Evolutionary conservation across 2,888 invertebrate genomes (phyloP), one percentile per base, ranked within the genome.

Genomic region (Rhagophthalmus giganteus): DNA sequence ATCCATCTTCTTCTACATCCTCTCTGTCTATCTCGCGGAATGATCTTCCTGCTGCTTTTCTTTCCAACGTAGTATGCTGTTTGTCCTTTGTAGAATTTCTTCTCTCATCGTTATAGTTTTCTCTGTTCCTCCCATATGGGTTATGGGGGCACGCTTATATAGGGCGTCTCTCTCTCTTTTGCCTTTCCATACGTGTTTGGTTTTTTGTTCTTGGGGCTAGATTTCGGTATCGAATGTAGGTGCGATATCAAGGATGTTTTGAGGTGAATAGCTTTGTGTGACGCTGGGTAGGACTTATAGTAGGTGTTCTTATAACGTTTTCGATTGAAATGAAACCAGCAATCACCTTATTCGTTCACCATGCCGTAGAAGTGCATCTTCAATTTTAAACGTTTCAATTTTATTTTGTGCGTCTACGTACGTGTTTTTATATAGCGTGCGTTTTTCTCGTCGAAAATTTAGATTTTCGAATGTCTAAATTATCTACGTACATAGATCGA

Each of bases 1-100:
- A 78, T 78, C 76, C 77, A 75, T 76, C 77, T 76, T 65, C 61
- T 58, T 69, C 58, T 59, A 56, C 62, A 58, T 61, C 69, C 66
- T 72, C 73, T 65, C 70, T 69, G 65, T 69, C 72, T 61, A 72
- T 69, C 70, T 71, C 71, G 72, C 71, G 66, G 62, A 47, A 57
- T 68, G 62, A 66, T 69, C 73, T 72, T 69, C 41, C 46, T 53
- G 33, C 50, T 44, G 31, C 47, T 32, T 55, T 47, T 58, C 56
- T 38, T 54, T 54, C 44, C 40, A 47, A 38, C 54, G 40, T 35
- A 50, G 42, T 46, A 31, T 37, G 40, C 28, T n/a, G n/a, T n/a
- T 41, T 27, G 38, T 42, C 38, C 39, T 45, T 41, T 42, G 39
- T 55, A 50, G 51, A 53, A 53, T 47, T 47, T 42, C 47, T 53